phyloP scores from a whole-genome alignment of 2,888 invertebrate genomes.

The Cosmopolites sordidus region DNA sequence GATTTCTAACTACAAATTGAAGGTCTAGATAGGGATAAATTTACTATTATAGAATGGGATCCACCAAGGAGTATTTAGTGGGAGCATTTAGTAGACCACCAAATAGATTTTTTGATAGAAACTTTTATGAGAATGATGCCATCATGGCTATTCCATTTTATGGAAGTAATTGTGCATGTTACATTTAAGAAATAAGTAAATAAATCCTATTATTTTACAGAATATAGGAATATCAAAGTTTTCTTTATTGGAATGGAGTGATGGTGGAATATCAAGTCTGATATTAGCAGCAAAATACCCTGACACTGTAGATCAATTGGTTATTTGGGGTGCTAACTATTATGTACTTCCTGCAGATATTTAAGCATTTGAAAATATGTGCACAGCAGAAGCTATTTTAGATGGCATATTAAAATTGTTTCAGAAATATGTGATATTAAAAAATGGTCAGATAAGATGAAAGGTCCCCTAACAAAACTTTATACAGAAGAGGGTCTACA shows the following conservation, averaged over 20 bases:
- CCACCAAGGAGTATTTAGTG: constrained; percentile 87
- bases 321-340: constrained; percentile 75
- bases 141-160: constrained; percentile 63
- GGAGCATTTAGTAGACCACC: constrained; percentile 79
- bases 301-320: constrained; percentile 62
- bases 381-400: too few relatives aligned
- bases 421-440: constrained; percentile 65
- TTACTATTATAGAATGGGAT: constrained; percentile 73
- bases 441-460: constrained; percentile 76
- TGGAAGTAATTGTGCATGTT: constrained; percentile 54
- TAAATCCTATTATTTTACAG: too few relatives aligned
- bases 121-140: constrained; percentile 76
- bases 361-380: constrained; percentile 57
- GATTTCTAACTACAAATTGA: constrained; percentile 78
- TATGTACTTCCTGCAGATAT: constrained; percentile 68
- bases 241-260: constrained; percentile 85
- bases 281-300: constrained; percentile 72
- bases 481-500: constrained; percentile 72
- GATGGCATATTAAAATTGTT: too few relatives aligned
- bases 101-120: constrained; percentile 60
- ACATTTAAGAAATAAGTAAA: too few relatives aligned
- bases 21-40: constrained; percentile 57
- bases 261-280: constrained; percentile 77
- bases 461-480: constrained; percentile 63
- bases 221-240: constrained; percentile 62